phyloP scores from a whole-genome alignment of 2,113 vertebrate species.

The Prinia subflava region DNA sequence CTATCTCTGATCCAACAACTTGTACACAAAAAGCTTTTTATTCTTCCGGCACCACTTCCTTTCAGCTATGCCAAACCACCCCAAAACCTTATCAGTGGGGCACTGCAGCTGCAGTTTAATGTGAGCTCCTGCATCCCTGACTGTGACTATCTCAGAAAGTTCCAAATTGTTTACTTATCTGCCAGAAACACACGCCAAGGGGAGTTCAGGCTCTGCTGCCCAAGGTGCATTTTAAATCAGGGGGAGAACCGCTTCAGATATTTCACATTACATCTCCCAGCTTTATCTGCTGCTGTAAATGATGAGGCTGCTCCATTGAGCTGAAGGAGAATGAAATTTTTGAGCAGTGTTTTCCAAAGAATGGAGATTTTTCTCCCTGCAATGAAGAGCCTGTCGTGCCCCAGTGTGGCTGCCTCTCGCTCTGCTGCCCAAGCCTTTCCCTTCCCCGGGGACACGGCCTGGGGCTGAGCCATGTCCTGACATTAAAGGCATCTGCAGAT shows the following conservation, averaged over 20 bases:
- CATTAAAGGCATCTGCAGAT: neutral
- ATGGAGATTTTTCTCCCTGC: conserved; percentile 46
- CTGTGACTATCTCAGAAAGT: conserved; percentile 65
- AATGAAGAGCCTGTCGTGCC: neutral
- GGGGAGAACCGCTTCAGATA: conserved; percentile 63
- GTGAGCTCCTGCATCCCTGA: neutral
- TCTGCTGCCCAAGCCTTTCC: neutral
- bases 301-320: conserved; percentile 81
- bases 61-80: neutral
- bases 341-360: conserved; percentile 72
- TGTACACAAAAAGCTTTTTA: conserved; percentile 13
- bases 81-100: conserved; percentile 3
- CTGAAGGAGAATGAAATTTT: conserved; percentile 75
- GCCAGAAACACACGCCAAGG: conserved; percentile 81
- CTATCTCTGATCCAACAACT: conserved; percentile 29
- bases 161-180: conserved; percentile 93
- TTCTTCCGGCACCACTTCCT: neutral
- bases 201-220: conserved; percentile 84
- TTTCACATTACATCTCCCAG: conserved; percentile 78
- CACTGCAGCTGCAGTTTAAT: neutral
- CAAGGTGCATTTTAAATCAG: conserved; percentile 85
- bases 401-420: neutral
- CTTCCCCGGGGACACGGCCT: neutral
- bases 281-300: conserved; percentile 83
- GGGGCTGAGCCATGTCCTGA: neutral